Evolutionary conservation across 2,888 invertebrate species (phyloP), one percentile per base, ranked within the genome.

Genomic region (Drosophila cognata): DNA sequence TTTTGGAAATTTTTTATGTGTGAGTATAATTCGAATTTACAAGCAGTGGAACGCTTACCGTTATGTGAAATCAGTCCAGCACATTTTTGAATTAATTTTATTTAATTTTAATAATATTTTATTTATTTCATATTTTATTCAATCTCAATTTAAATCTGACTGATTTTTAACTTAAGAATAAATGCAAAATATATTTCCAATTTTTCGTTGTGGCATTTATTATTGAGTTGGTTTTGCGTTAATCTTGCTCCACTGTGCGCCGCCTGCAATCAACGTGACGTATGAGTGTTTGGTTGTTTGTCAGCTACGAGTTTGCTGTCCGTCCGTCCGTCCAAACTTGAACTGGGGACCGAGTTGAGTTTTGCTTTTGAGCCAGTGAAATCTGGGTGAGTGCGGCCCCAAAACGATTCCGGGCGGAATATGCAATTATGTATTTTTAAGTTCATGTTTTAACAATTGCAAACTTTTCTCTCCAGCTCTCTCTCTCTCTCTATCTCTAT

Each of bases 341-440:
- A 73, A 77, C 64, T 72, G 71, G 53, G 70, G 50, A 25, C 56
- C 41, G 16, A 57, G 31, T 43, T 57, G 60, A 71, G 61, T 55
- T 71, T 62, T 71, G 72, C 63, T 68, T 62, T 71, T 59, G 50
- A 57, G 65, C 36, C 46, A 55, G 59, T 64, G 61, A 69, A 58
- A 66, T 62, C 58, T 66, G 73, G 64, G 50, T 55, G 60, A 71
- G 50, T 71, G 50, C 35, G 62, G 72, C 57, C 71, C 67, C 64
- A 65, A 72, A 74, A 67, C 80, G 62, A 70, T 74, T 55, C 79
- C 75, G 75, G 78, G 69, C 78, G 80, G 85, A 81, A 89, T 88
- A 89, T 90, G 88, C 88, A 88, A 88, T 88, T 88, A 90, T 90
- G 89, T 87, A 87, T 89, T 88, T 90, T 85, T 81, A 89, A 90